Percentiles rank a stretch among this genome's conserved stretches.
Conservation (phyloP, 1,140 invertebrate species). For the Eriosoma lanigerum region DNA sequence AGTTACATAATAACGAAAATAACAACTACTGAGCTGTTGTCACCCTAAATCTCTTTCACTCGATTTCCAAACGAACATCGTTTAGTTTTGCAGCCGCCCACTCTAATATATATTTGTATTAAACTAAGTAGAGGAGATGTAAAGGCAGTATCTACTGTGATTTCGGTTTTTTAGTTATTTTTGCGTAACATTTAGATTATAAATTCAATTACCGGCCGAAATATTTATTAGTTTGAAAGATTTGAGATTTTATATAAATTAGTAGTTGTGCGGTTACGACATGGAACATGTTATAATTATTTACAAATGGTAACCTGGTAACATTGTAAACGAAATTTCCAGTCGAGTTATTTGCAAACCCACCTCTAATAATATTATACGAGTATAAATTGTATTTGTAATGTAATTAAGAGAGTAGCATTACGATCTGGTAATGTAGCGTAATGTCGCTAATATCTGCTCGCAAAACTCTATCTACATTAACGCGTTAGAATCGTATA, state of each 20-base stretch:
- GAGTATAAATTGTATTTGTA: no score
- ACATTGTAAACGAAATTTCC: neutral
- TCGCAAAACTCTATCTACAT: no score
- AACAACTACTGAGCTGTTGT: neutral
- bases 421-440: no score
- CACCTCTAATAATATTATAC: no score
- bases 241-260: neutral
- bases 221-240: neutral
- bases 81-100: neutral
- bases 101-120: neutral
- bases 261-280: neutral
- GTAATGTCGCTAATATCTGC: no score
- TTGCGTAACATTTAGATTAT: neutral
- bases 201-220: constrained; percentile 21
- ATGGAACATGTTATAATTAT: neutral
- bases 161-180: neutral
- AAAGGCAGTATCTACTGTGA: neutral
- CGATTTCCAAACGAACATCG: constrained; percentile 16
- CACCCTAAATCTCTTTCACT: neutral
- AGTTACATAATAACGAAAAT: neutral
- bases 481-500: no score
- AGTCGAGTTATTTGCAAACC: neutral
- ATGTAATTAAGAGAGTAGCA: no score
- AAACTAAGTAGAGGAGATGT: no score
- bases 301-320: neutral